Evolutionary conservation across 2,113 vertebrate species (phyloP).

Genomic region (Notarius lentiginosus): DNA sequence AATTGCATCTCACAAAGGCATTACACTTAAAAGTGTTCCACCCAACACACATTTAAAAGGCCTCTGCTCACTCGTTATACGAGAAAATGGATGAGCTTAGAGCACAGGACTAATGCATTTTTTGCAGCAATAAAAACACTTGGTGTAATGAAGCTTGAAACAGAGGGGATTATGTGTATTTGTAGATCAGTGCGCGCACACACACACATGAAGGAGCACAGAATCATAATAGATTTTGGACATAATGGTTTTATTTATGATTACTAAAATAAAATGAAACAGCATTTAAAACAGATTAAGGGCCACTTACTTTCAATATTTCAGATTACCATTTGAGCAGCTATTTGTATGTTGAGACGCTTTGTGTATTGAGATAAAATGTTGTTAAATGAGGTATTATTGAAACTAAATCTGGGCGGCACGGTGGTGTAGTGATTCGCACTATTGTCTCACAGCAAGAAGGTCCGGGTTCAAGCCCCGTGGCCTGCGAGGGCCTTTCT

Average conservation of each 20-base stretch:
- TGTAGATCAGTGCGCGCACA: background rate
- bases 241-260: background rate
- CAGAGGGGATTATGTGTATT: constrained; percentile 19
- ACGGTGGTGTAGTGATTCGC: no score
- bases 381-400: background rate
- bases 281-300: background rate
- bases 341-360: background rate
- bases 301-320: background rate
- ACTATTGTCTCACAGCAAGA: no score
- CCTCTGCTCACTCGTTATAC: constrained; percentile 5
- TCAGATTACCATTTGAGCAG: background rate
- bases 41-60: constrained; percentile 12
- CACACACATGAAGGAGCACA: background rate
- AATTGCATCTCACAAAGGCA: constrained; percentile 20
- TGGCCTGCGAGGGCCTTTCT: no score
- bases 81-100: constrained; percentile 27
- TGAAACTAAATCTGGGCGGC: background rate
- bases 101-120: constrained; percentile 28
- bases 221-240: background rate
- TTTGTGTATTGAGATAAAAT: background rate
- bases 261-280: background rate
- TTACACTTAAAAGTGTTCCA: constrained; percentile 15
- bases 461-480: no score
- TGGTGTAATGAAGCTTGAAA: constrained; percentile 30
- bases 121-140: constrained; percentile 25